Conservation (phyloP, 1,140 invertebrate genomes). For the Hydropsyche tenuis region DNA sequence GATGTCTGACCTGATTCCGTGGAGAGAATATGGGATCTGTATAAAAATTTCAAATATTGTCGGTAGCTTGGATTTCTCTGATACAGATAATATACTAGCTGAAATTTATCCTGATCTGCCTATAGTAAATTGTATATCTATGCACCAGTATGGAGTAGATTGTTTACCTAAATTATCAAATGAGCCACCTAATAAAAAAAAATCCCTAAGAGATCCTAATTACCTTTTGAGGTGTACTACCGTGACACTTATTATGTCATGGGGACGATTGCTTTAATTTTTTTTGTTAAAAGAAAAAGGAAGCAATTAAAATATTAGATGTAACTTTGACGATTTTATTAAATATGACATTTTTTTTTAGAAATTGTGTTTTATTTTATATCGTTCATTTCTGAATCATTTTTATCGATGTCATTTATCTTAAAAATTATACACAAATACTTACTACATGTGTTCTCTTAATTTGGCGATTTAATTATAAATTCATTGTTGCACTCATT, state of each 20-base stretch:
- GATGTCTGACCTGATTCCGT: background rate
- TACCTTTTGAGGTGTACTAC: background rate
- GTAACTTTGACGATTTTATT: too few relatives aligned
- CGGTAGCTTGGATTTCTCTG: background rate
- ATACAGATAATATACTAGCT: background rate
- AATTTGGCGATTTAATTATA: too few relatives aligned
- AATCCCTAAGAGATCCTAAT: background rate
- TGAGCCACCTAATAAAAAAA: background rate
- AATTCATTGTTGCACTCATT: too few relatives aligned
- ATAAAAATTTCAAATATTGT: background rate
- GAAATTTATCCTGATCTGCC: background rate
- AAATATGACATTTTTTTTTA: too few relatives aligned
- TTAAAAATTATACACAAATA: too few relatives aligned
- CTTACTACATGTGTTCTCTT: too few relatives aligned
- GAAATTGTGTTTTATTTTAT: too few relatives aligned
- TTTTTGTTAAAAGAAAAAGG: too few relatives aligned
- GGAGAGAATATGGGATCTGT: background rate
- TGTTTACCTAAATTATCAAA: background rate
- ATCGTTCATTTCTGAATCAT: too few relatives aligned
- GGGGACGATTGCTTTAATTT: background rate
- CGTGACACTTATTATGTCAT: background rate
- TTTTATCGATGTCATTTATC: too few relatives aligned
- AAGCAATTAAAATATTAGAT: too few relatives aligned
- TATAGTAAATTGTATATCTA: background rate
- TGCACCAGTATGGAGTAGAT: background rate